Percentiles rank a stretch among this genome's conserved stretches.
Evolutionary conservation across 2,888 invertebrate species (phyloP).

Genomic region (Achlya flavicornis): DNA sequence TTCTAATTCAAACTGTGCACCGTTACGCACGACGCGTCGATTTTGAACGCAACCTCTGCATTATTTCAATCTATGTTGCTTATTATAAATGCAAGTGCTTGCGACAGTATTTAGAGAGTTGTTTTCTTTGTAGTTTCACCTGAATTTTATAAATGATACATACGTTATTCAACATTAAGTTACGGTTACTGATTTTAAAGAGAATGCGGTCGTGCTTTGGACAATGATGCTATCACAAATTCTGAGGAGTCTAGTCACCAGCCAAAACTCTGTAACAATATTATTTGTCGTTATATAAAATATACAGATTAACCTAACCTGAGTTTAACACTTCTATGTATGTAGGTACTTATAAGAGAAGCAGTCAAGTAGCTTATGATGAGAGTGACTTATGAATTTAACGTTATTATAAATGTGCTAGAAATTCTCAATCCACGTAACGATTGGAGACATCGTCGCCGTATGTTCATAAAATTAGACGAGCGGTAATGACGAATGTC

Average conservation of each 20-base stretch:
- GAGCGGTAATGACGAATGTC: slow-evolving; percentile 71
- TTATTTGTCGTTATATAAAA: background rate
- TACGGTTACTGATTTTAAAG: background rate
- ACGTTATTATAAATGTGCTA: slow-evolving; percentile 1
- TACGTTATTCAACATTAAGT: background rate
- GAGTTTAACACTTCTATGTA: background rate
- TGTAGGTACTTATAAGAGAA: too few relatives aligned
- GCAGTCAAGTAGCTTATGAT: background rate
- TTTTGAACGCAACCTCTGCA: slow-evolving; percentile 55
- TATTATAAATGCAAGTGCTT: slow-evolving; percentile 28
- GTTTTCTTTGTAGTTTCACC: slow-evolving; percentile 14
- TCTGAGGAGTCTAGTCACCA: background rate
- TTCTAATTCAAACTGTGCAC: slow-evolving; percentile 76
- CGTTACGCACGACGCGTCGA: slow-evolving; percentile 78
- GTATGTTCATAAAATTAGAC: slow-evolving; percentile 66
- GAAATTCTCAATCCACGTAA: slow-evolving; percentile 11
- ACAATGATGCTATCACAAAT: background rate
- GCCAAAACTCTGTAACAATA: background rate
- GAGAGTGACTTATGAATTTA: slow-evolving; percentile 2
- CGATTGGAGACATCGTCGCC: slow-evolving; percentile 10
- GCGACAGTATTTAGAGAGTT: slow-evolving; percentile 35
- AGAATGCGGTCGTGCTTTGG: background rate
- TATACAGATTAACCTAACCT: background rate
- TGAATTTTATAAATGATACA: slow-evolving; percentile 7
- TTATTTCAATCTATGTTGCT: slow-evolving; percentile 31